phyloP scores from a whole-genome alignment of 2,113 vertebrate species.

The Pleuronectes platessa region DNA sequence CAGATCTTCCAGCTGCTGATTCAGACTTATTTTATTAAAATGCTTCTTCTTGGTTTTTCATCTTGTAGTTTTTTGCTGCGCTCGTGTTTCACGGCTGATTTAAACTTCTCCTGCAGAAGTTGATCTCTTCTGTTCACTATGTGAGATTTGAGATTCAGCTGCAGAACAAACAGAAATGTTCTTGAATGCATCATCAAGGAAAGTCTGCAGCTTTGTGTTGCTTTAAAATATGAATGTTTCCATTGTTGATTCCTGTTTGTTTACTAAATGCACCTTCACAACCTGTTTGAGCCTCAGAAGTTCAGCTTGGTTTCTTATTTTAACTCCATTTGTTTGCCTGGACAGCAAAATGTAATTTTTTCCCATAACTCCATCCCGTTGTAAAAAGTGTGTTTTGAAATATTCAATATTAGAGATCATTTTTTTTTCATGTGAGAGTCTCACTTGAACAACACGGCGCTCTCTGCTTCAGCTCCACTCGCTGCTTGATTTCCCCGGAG shows the following conservation, averaged over 20 bases:
- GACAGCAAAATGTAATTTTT: background rate
- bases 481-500: slow-evolving; percentile 65
- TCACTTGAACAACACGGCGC: slow-evolving; percentile 3
- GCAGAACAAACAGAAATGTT: background rate
- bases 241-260: too few relatives aligned
- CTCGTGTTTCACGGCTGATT: background rate
- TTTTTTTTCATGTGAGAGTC: slow-evolving; percentile 22
- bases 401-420: slow-evolving; percentile 1
- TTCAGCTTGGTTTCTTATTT: too few relatives aligned
- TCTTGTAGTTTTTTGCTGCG: background rate
- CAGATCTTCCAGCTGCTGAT: background rate
- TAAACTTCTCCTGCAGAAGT: too few relatives aligned
- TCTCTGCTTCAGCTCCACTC: slow-evolving; percentile 36
- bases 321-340: background rate
- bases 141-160: too few relatives aligned
- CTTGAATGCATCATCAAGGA: too few relatives aligned
- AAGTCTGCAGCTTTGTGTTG: too few relatives aligned
- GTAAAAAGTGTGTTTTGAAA: background rate
- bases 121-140: background rate
- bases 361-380: background rate
- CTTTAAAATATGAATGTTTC: too few relatives aligned
- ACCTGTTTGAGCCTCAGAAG: too few relatives aligned
- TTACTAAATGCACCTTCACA: too few relatives aligned
- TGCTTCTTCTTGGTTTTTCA: background rate
- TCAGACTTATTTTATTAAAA: background rate